Base-by-base conservation (phyloP, 2,113 vertebrate genomes). In the Laticauda colubrina region DNA sequence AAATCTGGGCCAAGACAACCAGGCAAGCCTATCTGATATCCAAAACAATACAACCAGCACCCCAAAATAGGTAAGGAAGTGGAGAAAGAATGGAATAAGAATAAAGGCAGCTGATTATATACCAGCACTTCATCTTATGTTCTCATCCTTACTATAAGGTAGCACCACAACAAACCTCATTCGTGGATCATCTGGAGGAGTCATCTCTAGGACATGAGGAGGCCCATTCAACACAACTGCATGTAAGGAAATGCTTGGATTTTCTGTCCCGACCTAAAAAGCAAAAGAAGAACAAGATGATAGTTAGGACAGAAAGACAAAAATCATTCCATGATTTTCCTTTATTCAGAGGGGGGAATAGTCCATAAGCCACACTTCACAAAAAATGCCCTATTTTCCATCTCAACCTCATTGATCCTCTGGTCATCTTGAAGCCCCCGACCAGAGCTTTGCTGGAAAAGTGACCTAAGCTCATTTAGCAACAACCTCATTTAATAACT, bases 141-240 rank as follows among this genome's bases (percentile, higher is more conserved):
- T 34, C 29, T 64, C 4, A 43, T 24, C 21, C 14, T 54, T 53
- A 3, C 2, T 24, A 7, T 53, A 54, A 15, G 2, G 1, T 14
- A 29, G 21, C 7, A 61, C 14, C 34, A 45, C 56, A 93, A 51
- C 98, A 87, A 96, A 99, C 99, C 99, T 98, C 97, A 99, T 99
- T 81, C 98, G 98, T 4, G 98, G 98, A 92, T 99, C 99, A 0
- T 99, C 99, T 0, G 99, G 99, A 0, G 98, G 98, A 94, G 96
- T 98, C 99, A 99, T 99, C 97, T 99, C 98, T 90, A 99, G 98
- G 75, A 98, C 99, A 93, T 99, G 99, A 15, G 98, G 98, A 20
- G 99, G 99, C 3, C 99, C 99, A 0, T 99, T 99, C 29, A 99
- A 97, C 96, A 99, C 99, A 48, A 99, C 99, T 20, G 99, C 98